These are phyloP conservation scores for Talpa occidentalis DNA, from an alignment of 2,113 vertebrate genomes.

Conservation along the genomic window DNA sequence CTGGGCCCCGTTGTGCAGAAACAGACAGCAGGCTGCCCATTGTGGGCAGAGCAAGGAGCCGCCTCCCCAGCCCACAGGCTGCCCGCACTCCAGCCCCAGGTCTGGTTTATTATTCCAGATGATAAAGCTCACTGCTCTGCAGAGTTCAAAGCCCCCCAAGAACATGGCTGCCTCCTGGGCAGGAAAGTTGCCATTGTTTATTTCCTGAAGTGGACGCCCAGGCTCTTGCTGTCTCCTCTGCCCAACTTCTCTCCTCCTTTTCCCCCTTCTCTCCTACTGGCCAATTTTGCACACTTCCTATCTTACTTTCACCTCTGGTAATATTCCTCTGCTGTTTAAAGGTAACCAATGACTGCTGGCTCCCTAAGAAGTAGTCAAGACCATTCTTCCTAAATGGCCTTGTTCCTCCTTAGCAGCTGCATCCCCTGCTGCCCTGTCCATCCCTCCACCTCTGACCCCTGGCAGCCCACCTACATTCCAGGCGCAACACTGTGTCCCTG, in stretches of 20 bases:
- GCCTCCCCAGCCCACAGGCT: background rate
- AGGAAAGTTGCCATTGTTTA: slow-evolving; percentile 33
- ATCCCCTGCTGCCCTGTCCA: background rate
- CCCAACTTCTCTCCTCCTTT: too few relatives aligned
- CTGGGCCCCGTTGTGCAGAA: background rate
- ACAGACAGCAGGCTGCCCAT: background rate
- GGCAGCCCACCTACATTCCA: background rate
- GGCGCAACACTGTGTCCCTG: background rate
- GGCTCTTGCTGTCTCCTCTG: background rate
- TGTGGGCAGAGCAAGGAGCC: background rate
- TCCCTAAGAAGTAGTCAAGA: background rate
- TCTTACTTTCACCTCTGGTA: background rate
- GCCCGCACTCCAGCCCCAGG: background rate
- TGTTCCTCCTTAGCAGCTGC: background rate
- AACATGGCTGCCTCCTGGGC: background rate
- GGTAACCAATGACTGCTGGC: background rate
- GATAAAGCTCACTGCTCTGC: slow-evolving; percentile 53
- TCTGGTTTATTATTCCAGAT: slow-evolving; percentile 67
- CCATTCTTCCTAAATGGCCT: background rate
- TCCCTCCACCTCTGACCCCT: background rate
- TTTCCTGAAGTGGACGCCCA: background rate
- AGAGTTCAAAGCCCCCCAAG: slow-evolving; percentile 68
- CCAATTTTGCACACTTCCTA: background rate
- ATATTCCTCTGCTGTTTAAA: background rate
- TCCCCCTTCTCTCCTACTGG: background rate